Base-by-base conservation (phyloP, 1,140 invertebrate species). In the Orussus abietinus region DNA sequence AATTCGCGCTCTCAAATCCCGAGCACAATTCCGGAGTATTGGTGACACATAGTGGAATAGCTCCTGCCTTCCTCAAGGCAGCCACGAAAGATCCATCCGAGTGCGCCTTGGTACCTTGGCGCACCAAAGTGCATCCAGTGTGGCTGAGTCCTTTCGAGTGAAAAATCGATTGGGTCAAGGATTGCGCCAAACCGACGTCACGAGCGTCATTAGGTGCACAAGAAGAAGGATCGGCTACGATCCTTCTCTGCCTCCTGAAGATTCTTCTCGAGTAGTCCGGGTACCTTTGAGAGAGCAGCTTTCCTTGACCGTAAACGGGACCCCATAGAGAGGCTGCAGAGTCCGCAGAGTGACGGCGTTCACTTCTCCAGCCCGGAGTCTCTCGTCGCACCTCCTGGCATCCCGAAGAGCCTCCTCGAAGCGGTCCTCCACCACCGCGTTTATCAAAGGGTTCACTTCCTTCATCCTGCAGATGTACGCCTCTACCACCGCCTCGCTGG, bases 21-120 rank as follows among this genome's bases (percentile, higher is more conserved):
- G 84, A 60, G 53, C 84, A 86, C 10, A 88, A 70, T 69, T 95
- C 90, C 1, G 90, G 87, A 1, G 84, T 85, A 62, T 89, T 91
- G 2, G 89, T 91, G 0, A 90, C 80, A 25, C 83, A 76, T 1
- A 92, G 59, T 0, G 84, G 80, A 37, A 95, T 91, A n/a, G 79
- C 85, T 6, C 92, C 88, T 14, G 86, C 80, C 9, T 72, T 56
- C 47, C 70, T 75, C 25, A 92, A 55, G 1, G 74, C 55, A 6
- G 59, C 51, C 0, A 91, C 82, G 0, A 75, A 76, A 3, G 69
- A 70, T 2, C 84, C 80, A 65, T 92, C 85, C 5, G 62, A 46
- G 0, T 71, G 55, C 0, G 84, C 80, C 34, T 78, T 78, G 2
- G 76, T 49, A 2, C 76, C 75, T 39, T 69, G 76, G 10, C 81